These are phyloP conservation scores for Oncorhynchus keta DNA, from an alignment of 2,113 vertebrate genomes.

Conservation along the genomic window DNA sequence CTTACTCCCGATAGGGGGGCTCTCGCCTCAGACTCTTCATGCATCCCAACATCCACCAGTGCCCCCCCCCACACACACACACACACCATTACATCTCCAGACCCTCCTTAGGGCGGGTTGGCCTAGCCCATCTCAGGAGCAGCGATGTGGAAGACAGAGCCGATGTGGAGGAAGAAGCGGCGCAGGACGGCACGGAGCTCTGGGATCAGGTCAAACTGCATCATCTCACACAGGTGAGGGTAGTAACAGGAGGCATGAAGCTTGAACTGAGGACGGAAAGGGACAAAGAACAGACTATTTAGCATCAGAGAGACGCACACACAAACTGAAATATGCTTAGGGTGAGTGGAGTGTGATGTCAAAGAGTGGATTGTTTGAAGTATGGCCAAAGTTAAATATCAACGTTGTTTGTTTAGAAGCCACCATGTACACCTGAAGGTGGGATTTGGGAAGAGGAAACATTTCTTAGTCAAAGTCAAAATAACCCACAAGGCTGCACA, in stretches of 20 bases:
- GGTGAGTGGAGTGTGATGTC: neutral
- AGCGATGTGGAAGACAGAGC: constrained; percentile 88
- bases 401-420: no score
- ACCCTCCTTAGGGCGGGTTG: constrained; percentile 18
- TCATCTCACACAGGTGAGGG: constrained; percentile 92
- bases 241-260: constrained; percentile 90
- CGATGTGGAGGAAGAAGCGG: constrained; percentile 93
- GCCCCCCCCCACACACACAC: no score
- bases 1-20: neutral
- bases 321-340: neutral
- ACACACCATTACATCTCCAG: neutral
- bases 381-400: no score
- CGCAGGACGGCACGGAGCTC: constrained; percentile 91
- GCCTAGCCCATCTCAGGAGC: constrained; percentile 49
- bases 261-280: constrained; percentile 78
- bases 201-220: constrained; percentile 98
- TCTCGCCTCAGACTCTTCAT: neutral
- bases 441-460: no score
- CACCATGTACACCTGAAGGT: no score
- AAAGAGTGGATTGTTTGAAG: no score
- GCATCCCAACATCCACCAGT: neutral
- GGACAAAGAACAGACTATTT: neutral
- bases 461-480: no score
- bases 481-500: no score
- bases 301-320: neutral